phyloP scores from a whole-genome alignment of 1,140 invertebrate species.

The Drosophila rhopaloa region DNA sequence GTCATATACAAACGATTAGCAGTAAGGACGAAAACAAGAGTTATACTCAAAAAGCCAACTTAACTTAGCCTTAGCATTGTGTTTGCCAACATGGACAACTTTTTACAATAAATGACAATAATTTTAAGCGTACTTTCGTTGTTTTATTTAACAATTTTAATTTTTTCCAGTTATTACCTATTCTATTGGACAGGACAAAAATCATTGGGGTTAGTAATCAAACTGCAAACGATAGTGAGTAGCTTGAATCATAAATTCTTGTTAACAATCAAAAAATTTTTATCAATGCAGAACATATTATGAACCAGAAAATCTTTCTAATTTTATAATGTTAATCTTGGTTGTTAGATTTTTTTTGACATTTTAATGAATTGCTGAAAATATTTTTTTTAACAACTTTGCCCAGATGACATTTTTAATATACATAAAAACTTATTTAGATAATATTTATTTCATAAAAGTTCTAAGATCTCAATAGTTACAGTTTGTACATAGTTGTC shows the following conservation, averaged over 20 bases:
- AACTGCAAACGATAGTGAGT: not conserved
- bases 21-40: slow-evolving; percentile 34
- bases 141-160: not conserved
- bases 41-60: slow-evolving; percentile 67
- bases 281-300: too few species aligned
- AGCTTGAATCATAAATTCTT: too few species aligned
- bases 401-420: too few species aligned
- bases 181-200: not conserved
- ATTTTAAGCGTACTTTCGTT: slow-evolving; percentile 40
- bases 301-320: too few species aligned
- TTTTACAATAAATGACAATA: slow-evolving; percentile 80
- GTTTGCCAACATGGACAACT: slow-evolving; percentile 55
- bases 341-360: too few species aligned
- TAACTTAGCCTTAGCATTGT: slow-evolving; percentile 48
- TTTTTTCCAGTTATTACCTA: not conserved
- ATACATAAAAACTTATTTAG: too few species aligned
- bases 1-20: slow-evolving; percentile 43
- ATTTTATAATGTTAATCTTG: too few species aligned
- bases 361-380: too few species aligned
- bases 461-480: not conserved
- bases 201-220: not conserved
- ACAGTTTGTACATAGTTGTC: too few species aligned
- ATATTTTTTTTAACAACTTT: too few species aligned
- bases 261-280: too few species aligned
- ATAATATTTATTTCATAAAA: too few species aligned